Base-by-base conservation (phyloP, 2,797 vertebrate genomes). In the Jordanella pulchra region DNA sequence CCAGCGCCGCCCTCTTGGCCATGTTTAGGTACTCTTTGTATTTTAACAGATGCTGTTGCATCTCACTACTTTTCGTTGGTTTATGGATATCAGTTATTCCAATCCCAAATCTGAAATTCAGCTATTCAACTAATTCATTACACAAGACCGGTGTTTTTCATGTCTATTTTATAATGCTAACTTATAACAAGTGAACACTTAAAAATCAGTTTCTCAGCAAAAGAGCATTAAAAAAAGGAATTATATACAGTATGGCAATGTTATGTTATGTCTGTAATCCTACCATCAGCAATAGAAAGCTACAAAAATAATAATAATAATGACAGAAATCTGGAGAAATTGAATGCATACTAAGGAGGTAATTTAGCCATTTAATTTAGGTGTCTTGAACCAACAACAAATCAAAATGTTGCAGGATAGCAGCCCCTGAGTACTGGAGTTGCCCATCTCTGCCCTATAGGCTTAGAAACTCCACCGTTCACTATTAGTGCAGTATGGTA, bases 1-100 rank as follows among this genome's bases (percentile, higher is more conserved):
- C 93, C 67, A 96, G 98, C 54, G 97, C 97, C 47, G 95, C 97
- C 68, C 95, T 99, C 72, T 90, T 97, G 95, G 96, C 97, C 75
- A 97, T 99, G 97, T 99, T 98, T 86, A 99, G 93, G 91, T 92
- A 92, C 45, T 68, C 70, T 11, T 53, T 53, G 51, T 25, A 3
- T 54, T 27, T 27, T 13, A 13, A n/a, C 12, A 25, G 4, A 27
- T 27, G 2, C n/a, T 12, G 27, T 4, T 25, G 23, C 12, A 42
- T 42, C 2, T 63, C 60, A 7, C 32, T n/a, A 32, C 13, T 6
- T 21, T 1, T 21, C 7, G 4, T 21, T 39, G 6, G 18, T 39
- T 23, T 61, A 14, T 39, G 23, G 35, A 39, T 48, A 18, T 48
- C 15, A 48, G 6, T 48, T 21, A 48, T 15, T 48, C 17, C 35